Evolutionary conservation across 2,888 invertebrate genomes (phyloP), one percentile per base, ranked within the genome.

Genomic region (Troglohyphantes excavatus): DNA sequence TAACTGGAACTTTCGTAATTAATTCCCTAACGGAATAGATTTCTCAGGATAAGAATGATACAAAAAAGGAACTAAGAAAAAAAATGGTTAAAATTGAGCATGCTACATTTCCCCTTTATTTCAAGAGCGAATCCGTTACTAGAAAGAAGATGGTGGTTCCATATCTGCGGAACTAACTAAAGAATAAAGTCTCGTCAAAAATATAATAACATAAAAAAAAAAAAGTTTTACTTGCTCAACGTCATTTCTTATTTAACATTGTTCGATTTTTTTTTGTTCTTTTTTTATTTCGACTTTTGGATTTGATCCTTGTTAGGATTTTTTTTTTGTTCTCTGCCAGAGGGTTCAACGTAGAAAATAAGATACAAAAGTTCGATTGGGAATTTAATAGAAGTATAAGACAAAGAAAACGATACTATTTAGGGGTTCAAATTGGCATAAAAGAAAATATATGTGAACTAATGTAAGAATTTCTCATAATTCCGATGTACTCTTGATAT

Each of bases 171-270:
- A 63, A 65, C 65, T 78, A 78, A 78, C 63, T 65, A 23, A 43
- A 78, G 43, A 65, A 78, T 78, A 33, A 78, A 78, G 78, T 78
- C 78, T 59, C 65, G 21, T 65, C 53, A 65, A 65, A 65, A 43
- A 78, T 63, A 63, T 65, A 78, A 78, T 65, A 78, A 78, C 63
- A 65, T 65, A 65, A 19, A 78, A 65, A 63, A 65, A 78, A 78
- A 21, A 65, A 65, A 78, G 78, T 65, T 65, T 39, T 53, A 65
- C 78, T 65, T 78, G 39, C 39, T 23, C 65, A 78, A 26, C 65
- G 65, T 65, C 78, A 78, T 78, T 78, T 78, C 78, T 78, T 78
- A 78, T 78, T 78, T 78, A 78, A 78, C 78, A 78, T 78, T 78
- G 78, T 78, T 65, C 43, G 13, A 26, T 39, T 65, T 43, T 63